Conservation (phyloP, 1,140 invertebrate genomes). For the Pemphigus obesinymphae region DNA sequence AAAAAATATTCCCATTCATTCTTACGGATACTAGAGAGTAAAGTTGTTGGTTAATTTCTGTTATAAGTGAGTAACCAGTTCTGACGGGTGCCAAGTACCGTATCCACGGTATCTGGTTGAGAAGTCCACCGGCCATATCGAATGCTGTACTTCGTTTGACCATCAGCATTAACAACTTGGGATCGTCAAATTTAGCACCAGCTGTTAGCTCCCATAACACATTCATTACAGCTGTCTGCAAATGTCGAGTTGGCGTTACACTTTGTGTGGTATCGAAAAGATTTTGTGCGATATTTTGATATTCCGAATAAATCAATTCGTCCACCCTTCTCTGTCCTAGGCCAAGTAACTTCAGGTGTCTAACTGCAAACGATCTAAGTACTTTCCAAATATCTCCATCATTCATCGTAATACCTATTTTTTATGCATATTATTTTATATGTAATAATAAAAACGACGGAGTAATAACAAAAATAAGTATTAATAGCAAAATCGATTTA, state of each 20-base stretch:
- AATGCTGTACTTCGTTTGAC: slow-evolving; percentile 60
- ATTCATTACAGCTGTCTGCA: slow-evolving; percentile 60
- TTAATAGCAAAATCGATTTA: too few relatives aligned
- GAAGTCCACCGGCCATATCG: slow-evolving; percentile 64
- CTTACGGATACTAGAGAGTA: slow-evolving; percentile 56
- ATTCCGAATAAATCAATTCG: slow-evolving; percentile 63
- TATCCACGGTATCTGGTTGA: slow-evolving; percentile 66
- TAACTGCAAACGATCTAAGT: slow-evolving; percentile 67
- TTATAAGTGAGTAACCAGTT: slow-evolving; percentile 65
- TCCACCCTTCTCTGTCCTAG: slow-evolving; percentile 71
- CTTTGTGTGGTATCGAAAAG: slow-evolving; percentile 50
- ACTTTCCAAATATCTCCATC: slow-evolving; percentile 71
- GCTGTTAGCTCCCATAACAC: slow-evolving; percentile 68
- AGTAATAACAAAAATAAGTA: neutral
- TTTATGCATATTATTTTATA: neutral
- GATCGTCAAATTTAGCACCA: slow-evolving; percentile 55
- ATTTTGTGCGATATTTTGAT: slow-evolving; percentile 53
- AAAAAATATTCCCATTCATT: too few relatives aligned
- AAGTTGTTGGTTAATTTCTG: slow-evolving; percentile 59
- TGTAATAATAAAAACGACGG: slow-evolving; percentile 36
- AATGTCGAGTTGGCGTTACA: slow-evolving; percentile 48
- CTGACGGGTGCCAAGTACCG: slow-evolving; percentile 62
- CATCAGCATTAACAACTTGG: slow-evolving; percentile 59
- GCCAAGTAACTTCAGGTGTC: slow-evolving; percentile 65
- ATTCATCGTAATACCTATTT: slow-evolving; percentile 65